Base-by-base conservation (phyloP, 2,888 invertebrate species). In the Plusia festucae region DNA sequence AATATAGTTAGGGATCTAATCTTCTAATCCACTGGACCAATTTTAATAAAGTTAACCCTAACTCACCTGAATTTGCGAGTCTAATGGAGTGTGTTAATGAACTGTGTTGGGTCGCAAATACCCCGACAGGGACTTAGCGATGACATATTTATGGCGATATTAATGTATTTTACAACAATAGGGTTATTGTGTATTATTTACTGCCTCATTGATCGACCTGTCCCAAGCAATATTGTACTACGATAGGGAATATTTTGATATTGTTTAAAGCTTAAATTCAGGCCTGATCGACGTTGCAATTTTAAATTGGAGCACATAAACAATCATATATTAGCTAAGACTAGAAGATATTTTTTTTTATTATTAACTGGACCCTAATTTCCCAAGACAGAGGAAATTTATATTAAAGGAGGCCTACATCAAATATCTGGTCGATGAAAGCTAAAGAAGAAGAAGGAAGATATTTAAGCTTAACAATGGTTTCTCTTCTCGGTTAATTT, bases 141-240 rank as follows among this genome's bases (percentile, higher is more conserved):
- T 76, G 65, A 71, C 20, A 76, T 76, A 73, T 76, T 59, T 52
- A 60, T 55, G 57, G 44, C n/a, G 20, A 58, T 65, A 55, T 53
- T 54, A 51, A 55, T 65, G 76, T 70, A 76, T 76, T 70, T 70
- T 63, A 32, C 61, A 69, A 60, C 49, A 70, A 75, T 75, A 22
- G 40, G 40, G 15, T 40, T 40, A 40, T 40, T 40, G 40, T 40
- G 40, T 40, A n/a, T n/a, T 40, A n/a, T 40, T 40, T 40, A 30
- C 40, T 40, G 40, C 40, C n/a, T 40, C 40, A 40, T 40, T 40
- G 40, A 40, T 40, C 40, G 40, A 40, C 5, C 40, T 4, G 40
- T 40, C 40, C n/a, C 40, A 6, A 40, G 7, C 40, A 4, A n/a
- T 40, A n/a, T n/a, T 40, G n/a, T n/a, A 40, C n/a, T 5, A n/a